Conservation (phyloP, 2,888 invertebrate species). For the Athalia circularis region DNA sequence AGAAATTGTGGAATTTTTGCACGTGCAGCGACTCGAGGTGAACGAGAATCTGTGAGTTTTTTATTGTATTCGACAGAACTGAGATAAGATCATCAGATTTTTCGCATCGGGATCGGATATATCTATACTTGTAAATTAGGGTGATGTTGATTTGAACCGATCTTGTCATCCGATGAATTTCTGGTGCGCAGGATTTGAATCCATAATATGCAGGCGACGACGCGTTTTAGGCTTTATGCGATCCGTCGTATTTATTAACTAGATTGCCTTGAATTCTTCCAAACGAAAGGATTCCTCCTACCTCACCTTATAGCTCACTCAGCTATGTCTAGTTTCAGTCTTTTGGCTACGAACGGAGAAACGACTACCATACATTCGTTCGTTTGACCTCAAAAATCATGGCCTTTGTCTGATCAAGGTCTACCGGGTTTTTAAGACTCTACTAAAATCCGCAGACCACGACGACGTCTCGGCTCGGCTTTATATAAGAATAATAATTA, state of each 20-base stretch:
- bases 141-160: constrained; percentile 7
- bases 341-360: neutral
- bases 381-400: neutral
- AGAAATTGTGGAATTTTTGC: no score
- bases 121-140: neutral
- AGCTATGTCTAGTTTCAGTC: neutral
- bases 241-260: neutral
- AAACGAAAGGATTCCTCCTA: neutral
- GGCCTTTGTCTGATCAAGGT: constrained; percentile 16
- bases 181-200: no score
- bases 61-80: no score
- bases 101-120: neutral
- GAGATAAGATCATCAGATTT: no score
- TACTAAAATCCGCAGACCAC: no score
- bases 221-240: no score
- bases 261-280: constrained; percentile 24
- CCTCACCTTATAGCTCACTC: neutral
- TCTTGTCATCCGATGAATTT: constrained; percentile 15
- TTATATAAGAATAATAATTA: no score
- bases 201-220: no score
- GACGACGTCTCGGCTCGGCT: no score
- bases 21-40: no score
- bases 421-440: neutral
- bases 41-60: no score
- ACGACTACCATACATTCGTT: neutral